Evolutionary conservation across 2,113 vertebrate species (phyloP).

Genomic region (Tichodroma muraria): DNA sequence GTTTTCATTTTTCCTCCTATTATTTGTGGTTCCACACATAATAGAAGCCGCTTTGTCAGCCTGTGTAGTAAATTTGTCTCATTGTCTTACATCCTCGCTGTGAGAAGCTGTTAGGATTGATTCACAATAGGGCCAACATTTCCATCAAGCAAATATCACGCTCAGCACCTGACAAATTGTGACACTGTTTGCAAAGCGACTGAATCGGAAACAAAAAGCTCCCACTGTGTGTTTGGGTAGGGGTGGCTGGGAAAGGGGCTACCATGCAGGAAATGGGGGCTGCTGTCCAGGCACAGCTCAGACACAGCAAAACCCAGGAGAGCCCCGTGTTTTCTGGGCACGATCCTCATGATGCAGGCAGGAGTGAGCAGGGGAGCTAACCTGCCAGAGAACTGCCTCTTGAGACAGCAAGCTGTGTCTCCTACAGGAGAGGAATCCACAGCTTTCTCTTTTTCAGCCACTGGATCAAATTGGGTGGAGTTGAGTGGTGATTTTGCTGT

Average conservation of each 20-base stretch:
- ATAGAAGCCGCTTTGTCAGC: slow-evolving; percentile 59
- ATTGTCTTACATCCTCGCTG: slow-evolving; percentile 66
- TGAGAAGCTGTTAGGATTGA: slow-evolving; percentile 48
- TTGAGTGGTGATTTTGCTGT: not conserved
- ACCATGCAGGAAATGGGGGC: fast-evolving
- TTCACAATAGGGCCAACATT: slow-evolving; percentile 54
- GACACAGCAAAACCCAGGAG: not conserved
- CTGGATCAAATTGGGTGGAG: fast-evolving
- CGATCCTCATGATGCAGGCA: fast-evolving
- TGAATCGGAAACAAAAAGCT: slow-evolving; percentile 35
- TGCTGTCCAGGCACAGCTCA: fast-evolving
- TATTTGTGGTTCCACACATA: slow-evolving; percentile 67
- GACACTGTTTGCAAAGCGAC: not conserved
- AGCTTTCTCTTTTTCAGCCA: not conserved
- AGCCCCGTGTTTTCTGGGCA: fast-evolving
- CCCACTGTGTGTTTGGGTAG: not conserved
- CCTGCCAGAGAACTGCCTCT: not conserved
- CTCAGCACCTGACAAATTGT: slow-evolving; percentile 40
- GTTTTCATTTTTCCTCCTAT: slow-evolving; percentile 41
- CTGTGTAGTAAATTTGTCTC: slow-evolving; percentile 51
- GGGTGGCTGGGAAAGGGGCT: not conserved
- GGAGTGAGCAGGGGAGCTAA: not conserved
- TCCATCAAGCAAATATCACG: slow-evolving; percentile 47
- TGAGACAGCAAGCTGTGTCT: not conserved
- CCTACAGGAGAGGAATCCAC: not conserved